A percentile compares a stretch with the other conserved stretches of the same genome.
Conservation (phyloP, 2,797 vertebrate genomes). For the Antennarius maculatus region DNA sequence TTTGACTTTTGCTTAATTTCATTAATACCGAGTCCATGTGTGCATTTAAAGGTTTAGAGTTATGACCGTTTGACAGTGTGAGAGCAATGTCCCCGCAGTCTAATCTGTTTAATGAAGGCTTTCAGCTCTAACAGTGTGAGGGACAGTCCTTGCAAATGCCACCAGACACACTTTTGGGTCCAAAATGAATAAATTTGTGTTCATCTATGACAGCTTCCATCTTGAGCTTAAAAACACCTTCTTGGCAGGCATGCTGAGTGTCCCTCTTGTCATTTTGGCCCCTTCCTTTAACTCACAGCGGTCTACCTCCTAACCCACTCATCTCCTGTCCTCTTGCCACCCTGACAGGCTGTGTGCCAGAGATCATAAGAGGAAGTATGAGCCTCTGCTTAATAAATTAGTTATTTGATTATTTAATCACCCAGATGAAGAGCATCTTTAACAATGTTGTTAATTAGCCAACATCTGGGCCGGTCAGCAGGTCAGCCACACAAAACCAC, state of each 20-base stretch:
- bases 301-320: conserved; percentile 41
- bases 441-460: conserved; percentile 84
- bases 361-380: conserved; percentile 81
- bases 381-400: conserved; percentile 81
- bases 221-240: conserved; percentile 27
- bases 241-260: conserved; percentile 22
- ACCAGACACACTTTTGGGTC: conserved; percentile 14
- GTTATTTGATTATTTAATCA: conserved; percentile 90
- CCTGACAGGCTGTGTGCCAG: conserved; percentile 71
- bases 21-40: conserved; percentile 72
- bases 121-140: conserved; percentile 31
- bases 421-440: conserved; percentile 83
- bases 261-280: conserved; percentile 27
- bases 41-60: conserved; percentile 66
- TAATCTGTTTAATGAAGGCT: conserved; percentile 64
- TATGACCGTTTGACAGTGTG: conserved; percentile 66
- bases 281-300: conserved; percentile 37
- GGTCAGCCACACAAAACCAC: conserved; percentile 62
- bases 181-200: conserved; percentile 23
- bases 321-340: conserved; percentile 31
- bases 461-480: conserved; percentile 81
- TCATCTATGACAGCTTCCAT: conserved; percentile 13
- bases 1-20: conserved; percentile 76
- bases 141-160: conserved; percentile 22
- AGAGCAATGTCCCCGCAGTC: conserved; percentile 44